Percentiles rank a stretch among this genome's conserved stretches.
Conservation (phyloP, 2,888 invertebrate genomes). For the Fabriciana adippe region DNA sequence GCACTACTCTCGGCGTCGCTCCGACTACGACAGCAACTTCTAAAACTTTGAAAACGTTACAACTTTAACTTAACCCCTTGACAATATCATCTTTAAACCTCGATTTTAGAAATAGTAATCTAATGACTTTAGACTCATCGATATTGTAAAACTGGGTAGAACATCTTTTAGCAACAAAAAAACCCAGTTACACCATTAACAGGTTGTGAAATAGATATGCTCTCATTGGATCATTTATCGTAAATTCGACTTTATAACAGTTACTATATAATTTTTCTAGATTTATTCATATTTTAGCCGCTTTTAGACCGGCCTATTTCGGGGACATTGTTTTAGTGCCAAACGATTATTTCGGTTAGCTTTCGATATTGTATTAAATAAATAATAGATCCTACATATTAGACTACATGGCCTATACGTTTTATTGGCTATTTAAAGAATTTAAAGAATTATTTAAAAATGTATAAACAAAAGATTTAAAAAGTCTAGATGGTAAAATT, state of each 20-base stretch:
- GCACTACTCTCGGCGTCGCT: constrained; percentile 84
- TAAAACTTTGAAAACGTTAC: constrained; percentile 63
- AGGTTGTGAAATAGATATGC: constrained; percentile 73
- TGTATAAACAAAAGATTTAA: constrained; percentile 31
- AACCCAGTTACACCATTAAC: constrained; percentile 56
- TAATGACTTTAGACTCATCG: constrained; percentile 32
- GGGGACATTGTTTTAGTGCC: constrained; percentile 60
- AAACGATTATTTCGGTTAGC: constrained; percentile 52
- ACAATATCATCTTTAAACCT: constrained; percentile 75
- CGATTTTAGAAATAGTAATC: constrained; percentile 48
- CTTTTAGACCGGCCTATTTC: constrained; percentile 75
- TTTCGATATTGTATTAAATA: constrained; percentile 31
- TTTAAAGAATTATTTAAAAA: constrained; percentile 29
- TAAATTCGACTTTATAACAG: constrained; percentile 47
- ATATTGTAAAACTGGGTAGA: constrained; percentile 22
- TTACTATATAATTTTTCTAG: constrained; percentile 54
- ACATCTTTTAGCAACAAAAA: constrained; percentile 18
- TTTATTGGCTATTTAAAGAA: constrained; percentile 29
- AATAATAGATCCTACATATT: constrained; percentile 50
- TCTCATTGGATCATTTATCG: constrained; percentile 47
- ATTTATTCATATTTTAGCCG: constrained; percentile 54
- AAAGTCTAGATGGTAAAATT: constrained; percentile 32
- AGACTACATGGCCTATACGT: constrained; percentile 40
- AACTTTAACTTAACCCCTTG: constrained; percentile 51
- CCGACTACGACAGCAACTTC: constrained; percentile 91